Evolutionary conservation across 2,113 vertebrate species (phyloP), one percentile per base, ranked within the genome.

Genomic region (Myocastor coypus): DNA sequence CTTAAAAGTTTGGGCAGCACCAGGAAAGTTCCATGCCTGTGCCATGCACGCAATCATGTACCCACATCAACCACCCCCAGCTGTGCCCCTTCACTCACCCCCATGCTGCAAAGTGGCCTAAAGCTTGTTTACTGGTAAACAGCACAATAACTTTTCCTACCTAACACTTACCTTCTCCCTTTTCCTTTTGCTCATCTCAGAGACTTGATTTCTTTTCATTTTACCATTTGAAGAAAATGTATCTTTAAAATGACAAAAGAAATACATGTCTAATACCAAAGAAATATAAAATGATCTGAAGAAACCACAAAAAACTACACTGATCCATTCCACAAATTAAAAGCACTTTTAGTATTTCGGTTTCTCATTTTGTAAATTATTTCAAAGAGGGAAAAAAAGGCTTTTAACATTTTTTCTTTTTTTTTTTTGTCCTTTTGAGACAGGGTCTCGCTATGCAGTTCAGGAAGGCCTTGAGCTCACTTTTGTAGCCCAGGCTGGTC

Each of bases 251-350:
- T 73, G 68, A 57, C 78, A 55, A 93, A 86, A 89, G 10, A 87
- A 92, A 89, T 37, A 14, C 9, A 63, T 16, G 9, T 82, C 63
- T 61, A 85, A 89, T 73, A 61, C 22, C 8, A 59, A 80, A 63
- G 37, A 92, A 71, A 86, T 82, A 10, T 37, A 71, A 37, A 71
- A 52, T 37, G 42, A 78, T 89, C 89, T 87, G 46, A 89, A 96
- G 63, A 87, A 89, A 64, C 12, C 40, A 42, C 37, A 22, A 87
- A 63, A 55, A 64, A 42, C 88, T n/a, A 46, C 40, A 28, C 5
- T 69, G 28, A 14, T 91, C 12, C 14, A 86, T 63, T 66, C 34
- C 22, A 59, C 50, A 88, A 55, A 24, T 24, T 10, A 77, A 80
- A 83, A 83, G 19, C 57, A 46, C 17, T 57, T 4, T 8, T 69